Percentiles rank a stretch among this genome's conserved stretches.
phyloP scores from a whole-genome alignment of 2,888 invertebrate species.

The Galerucella calmariensis region DNA sequence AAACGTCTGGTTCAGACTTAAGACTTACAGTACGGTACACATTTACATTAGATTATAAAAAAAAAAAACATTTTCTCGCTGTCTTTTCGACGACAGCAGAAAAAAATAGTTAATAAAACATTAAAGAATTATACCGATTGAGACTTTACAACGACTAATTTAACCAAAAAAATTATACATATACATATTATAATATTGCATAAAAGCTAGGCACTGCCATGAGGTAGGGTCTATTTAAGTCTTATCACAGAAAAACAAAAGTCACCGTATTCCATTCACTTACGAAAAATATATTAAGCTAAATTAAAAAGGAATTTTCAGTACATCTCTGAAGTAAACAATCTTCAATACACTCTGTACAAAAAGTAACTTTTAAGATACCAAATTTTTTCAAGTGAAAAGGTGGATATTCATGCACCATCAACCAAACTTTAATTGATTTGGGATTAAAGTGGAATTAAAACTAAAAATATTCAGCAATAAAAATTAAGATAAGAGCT shows the following conservation, averaged over 20 bases:
- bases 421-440: too few species aligned
- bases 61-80: constrained; percentile 52
- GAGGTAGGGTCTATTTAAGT: constrained; percentile 62
- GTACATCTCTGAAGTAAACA: constrained; percentile 1
- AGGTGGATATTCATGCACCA: too few species aligned
- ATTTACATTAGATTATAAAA: constrained; percentile 54
- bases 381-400: too few species aligned
- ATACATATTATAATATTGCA: constrained; percentile 56
- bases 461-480: too few species aligned
- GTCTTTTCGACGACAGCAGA: constrained; percentile 42
- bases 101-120: constrained; percentile 33
- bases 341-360: neutral
- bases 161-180: constrained; percentile 27
- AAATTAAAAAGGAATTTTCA: constrained; percentile 32
- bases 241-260: constrained; percentile 65
- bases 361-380: neutral
- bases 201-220: constrained; percentile 65
- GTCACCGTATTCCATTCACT: constrained; percentile 36
- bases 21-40: constrained; percentile 59
- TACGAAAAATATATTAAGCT: constrained; percentile 45
- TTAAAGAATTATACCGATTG: constrained; percentile 23
- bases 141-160: constrained; percentile 32
- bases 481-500: too few species aligned
- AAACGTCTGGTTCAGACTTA: constrained; percentile 61
- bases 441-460: too few species aligned